Base-by-base conservation (phyloP, 2,888 invertebrate genomes). In the Punctoribates punctum region DNA sequence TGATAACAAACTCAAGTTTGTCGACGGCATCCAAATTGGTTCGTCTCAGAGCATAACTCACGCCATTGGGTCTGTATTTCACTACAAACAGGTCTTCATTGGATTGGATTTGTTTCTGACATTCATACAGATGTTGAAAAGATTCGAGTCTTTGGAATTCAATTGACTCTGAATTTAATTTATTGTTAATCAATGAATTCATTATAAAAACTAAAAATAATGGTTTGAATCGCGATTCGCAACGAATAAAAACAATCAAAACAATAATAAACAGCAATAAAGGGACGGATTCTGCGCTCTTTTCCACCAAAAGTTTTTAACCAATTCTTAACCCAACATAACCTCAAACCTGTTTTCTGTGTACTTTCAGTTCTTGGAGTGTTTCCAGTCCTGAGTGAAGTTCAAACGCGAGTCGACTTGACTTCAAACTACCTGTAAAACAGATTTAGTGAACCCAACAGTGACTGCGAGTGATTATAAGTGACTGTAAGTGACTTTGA, bases 1-100 rank as follows among this genome's bases (percentile, higher is more conserved):
- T 77, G 38, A 20, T 60, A 11, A 78, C 34, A 25, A 65, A 34
- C 25, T 78, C 74, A 17, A 78, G n/a, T 46, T 25, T 67, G 6
- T 34, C 38, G 29, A 67, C 17, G 9, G 38, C 38, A 6, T 67
- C 67, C 29, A 67, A 67, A 38, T 67, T 38, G 42, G 67, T 67
- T 38, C 38, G 17, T 67, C 67, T 67, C n/a, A 67, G 38, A 2
- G 67, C 67, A 67, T 67, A 67, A 15, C 38, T 5, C 34, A 34
- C 42, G 1, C 38, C 67, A 38, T 6, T 67, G 8, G 67, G 67
- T n/a, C 17, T 67, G 38, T 67, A 17, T 38, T 67, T 67, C 5
- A 20, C 67, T 9, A 67, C 15, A 67, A 67, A 67, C 4, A 38
- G 11, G 67, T 67, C 67, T 38, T 67, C 67, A 67, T 17, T 67